Conservation (phyloP, 2,113 vertebrate species). For the Ciconia stormi region DNA sequence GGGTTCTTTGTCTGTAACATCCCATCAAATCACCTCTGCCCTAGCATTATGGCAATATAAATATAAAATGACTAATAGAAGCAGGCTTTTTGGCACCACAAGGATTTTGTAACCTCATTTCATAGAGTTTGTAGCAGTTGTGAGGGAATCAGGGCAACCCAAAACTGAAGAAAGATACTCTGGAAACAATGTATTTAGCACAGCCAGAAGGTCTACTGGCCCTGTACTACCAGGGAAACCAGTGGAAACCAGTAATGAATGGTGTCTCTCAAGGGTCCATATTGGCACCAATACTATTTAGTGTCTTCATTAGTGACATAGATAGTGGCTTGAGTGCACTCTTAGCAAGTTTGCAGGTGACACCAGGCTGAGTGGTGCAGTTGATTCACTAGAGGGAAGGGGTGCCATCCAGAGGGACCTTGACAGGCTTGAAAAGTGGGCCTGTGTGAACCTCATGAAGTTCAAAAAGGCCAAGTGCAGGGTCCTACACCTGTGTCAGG, state of each 20-base stretch:
- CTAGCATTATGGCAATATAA: background rate
- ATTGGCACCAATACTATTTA: background rate
- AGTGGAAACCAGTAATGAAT: background rate
- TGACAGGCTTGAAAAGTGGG: background rate
- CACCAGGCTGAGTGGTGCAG: background rate
- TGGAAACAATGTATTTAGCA: background rate
- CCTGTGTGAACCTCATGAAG: background rate
- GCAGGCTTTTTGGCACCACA: background rate
- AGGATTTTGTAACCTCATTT: background rate
- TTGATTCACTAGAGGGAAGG: background rate
- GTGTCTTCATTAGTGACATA: background rate
- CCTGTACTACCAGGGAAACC: background rate
- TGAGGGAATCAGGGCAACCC: background rate
- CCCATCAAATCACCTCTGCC: background rate
- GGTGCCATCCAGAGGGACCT: background rate
- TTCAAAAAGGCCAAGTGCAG: background rate
- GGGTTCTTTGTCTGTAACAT: background rate
- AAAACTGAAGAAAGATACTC: background rate
- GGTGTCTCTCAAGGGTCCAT: background rate
- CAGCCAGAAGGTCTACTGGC: background rate
- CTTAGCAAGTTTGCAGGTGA: background rate
- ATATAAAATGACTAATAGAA: background rate
- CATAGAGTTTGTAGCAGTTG: background rate
- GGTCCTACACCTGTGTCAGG: background rate
- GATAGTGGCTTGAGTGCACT: background rate